These are phyloP conservation scores for Cordilura impudica DNA, from an alignment of 2,888 invertebrate genomes.

Conservation along the genomic window DNA sequence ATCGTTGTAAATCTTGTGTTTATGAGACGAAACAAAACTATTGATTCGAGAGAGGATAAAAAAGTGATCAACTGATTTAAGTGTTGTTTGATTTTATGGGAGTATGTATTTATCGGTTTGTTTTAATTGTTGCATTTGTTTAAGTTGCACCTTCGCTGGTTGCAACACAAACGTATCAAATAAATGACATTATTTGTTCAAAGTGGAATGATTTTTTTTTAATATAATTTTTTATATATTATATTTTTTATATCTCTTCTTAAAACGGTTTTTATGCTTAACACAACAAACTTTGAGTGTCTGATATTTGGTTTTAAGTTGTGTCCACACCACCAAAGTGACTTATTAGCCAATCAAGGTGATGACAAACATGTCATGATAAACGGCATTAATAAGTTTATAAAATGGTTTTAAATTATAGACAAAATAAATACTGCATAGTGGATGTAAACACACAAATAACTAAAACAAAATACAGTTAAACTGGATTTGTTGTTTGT, in stretches of 20 bases:
- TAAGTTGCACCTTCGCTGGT: conserved; percentile 44
- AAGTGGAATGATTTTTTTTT: conserved; percentile 38
- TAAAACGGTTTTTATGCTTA: not conserved
- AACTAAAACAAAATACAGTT: not conserved
- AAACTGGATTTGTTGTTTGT: conserved; percentile 30
- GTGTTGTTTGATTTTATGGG: conserved; percentile 1
- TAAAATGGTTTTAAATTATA: conserved; percentile 43
- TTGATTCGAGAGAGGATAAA: conserved; percentile 42
- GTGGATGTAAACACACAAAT: not conserved
- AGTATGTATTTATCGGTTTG: conserved; percentile 41
- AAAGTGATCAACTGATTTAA: conserved; percentile 9
- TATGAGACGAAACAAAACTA: conserved; percentile 48
- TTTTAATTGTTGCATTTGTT: conserved; percentile 53
- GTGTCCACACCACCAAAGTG: conserved; percentile 22
- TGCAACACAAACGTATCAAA: conserved; percentile 43
- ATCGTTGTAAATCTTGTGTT: conserved; percentile 49
- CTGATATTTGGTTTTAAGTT: not conserved
- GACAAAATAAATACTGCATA: not conserved
- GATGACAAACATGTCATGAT: conserved; percentile 57
- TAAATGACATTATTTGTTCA: conserved; percentile 48
- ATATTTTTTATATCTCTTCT: not conserved
- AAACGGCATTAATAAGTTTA: conserved; percentile 53
- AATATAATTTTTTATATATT: not conserved
- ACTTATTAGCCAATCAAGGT: conserved; percentile 60
- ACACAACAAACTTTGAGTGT: not conserved